Base-by-base conservation (phyloP, 2,888 invertebrate genomes). In the Diadegma fenestrale region DNA sequence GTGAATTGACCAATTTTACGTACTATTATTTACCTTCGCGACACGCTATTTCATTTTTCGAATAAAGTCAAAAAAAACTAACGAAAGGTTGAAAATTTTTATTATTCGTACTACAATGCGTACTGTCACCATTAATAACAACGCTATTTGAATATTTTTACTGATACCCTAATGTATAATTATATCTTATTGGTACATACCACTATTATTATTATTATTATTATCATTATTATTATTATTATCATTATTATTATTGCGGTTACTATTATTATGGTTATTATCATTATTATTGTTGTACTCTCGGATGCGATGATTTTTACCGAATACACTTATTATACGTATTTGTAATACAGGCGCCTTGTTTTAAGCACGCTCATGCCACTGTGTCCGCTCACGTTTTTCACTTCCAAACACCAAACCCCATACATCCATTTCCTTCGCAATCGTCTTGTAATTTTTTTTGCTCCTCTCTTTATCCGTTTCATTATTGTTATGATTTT, bases 301-400 rank as follows among this genome's bases (percentile, higher is more conserved):
- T 85, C 80, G 83, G n/a, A 82, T 87, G 71, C 86, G 88, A 87
- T 87, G 26, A 88, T 87, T 88, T 86, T 82, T 82, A 82, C 75
- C 79, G 85, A 82, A 82, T 79, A 79, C 82, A 71, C 69, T 58
- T 58, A 26, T 37, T 71, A 83, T 76, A 71, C 79, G 75, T 85
- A 82, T 85, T 85, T 85, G 79, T 82, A 77, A 78, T 85, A 64
- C 63, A 85, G 63, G 66, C 72, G 69, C 41, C 54, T 48, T 77
- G 26, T 48, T 77, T 19, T 54, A 66, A 19, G 63, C 45, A 48
- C 64, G 45, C 51, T 75, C 30, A 26, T 19, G 48, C 37, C 12
- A 58, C 30, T 64, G 45, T 76, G 17, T 63, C 51, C 30, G 10
- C 14, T 5, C 33, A 19, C n/a, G 4, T 43, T 48, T 76, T 61